Conservation (phyloP, 2,113 vertebrate genomes). For the Sus scrofa region DNA sequence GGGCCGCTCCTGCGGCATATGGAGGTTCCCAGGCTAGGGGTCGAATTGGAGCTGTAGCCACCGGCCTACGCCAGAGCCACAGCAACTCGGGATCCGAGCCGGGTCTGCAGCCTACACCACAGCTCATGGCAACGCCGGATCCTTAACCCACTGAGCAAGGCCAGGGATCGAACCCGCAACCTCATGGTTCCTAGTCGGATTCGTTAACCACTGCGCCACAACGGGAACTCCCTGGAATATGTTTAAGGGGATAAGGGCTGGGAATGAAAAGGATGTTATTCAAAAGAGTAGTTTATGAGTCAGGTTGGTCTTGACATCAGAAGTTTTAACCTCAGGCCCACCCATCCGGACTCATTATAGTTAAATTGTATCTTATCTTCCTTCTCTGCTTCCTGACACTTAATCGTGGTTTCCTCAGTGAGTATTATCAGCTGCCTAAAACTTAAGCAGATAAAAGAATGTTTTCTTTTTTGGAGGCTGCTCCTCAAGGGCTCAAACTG, state of each 20-base stretch:
- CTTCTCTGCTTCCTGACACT: constrained; percentile 76
- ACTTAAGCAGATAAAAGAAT: constrained; percentile 28
- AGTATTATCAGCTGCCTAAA: constrained; percentile 30
- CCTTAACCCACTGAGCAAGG: no score
- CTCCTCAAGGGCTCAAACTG: not conserved
- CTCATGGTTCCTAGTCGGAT: no score
- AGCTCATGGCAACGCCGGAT: no score
- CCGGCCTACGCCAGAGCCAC: no score
- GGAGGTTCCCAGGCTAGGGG: no score
- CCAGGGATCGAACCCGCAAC: no score
- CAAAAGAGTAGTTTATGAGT: constrained; percentile 49
- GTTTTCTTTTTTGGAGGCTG: constrained; percentile 39
- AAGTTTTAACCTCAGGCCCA: constrained; percentile 2
- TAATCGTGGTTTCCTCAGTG: constrained; percentile 67
- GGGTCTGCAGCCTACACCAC: no score
- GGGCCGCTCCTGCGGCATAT: no score
- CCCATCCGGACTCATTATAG: constrained; percentile 73
- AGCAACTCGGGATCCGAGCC: no score
- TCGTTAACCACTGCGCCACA: no score
- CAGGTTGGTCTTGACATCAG: constrained; percentile 62
- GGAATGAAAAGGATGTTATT: constrained; percentile 59
- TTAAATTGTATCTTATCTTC: constrained; percentile 65
- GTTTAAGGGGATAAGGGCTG: not conserved
- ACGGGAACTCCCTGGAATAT: no score
- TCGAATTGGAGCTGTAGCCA: no score